Evolutionary conservation across 2,888 invertebrate genomes (phyloP), one percentile per base, ranked within the genome.

Genomic region (Pardosa pseudoannulata): DNA sequence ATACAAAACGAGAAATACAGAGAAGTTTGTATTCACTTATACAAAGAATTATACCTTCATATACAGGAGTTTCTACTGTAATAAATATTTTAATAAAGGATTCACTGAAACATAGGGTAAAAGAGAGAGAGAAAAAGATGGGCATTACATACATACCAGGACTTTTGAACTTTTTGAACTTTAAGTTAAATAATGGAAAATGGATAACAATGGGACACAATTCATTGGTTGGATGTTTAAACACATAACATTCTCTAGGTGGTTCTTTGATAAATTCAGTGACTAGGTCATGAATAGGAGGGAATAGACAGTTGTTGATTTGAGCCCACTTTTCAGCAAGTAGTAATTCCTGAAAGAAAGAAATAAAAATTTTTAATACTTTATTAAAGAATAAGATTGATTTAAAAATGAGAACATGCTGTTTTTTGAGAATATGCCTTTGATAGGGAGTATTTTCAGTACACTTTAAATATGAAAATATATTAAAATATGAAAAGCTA

Each of bases 261-360:
- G 91, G 91, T 70, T 92, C 91, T 56, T 90, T 89, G 36, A 91
- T 90, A 88, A 91, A 91, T 56, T 90, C 86, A 50, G 89, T 56
- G 56, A 91, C 91, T 19, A 89, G 89, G 5, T 91, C 90, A 88
- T 91, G 90, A 39, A 92, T 91, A 0, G 91, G 92, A n/a, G 92
- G 92, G 89, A 92, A 92, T 0, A 91, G 90, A 13, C 92, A 89
- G n/a, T 91, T 90, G 88, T 92, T 92, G 79, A 91, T 88, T 41
- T 86, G 88, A 1, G 92, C 92, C 92, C 92, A 92, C 83, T 91
- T 90, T 88, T 92, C 92, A 0, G 92, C 92, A 23, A 92, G 88
- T n/a, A 91, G 86, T 23, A 92, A 89, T 89, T 92, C 92, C 91
- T 92, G 89, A 32, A 67, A n/a, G 1, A 67, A n/a, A n/a, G n/a